Evolutionary conservation across 2,797 vertebrate species (phyloP), one percentile per base, ranked within the genome.

Genomic region (Parotocinclus haroldoi): DNA sequence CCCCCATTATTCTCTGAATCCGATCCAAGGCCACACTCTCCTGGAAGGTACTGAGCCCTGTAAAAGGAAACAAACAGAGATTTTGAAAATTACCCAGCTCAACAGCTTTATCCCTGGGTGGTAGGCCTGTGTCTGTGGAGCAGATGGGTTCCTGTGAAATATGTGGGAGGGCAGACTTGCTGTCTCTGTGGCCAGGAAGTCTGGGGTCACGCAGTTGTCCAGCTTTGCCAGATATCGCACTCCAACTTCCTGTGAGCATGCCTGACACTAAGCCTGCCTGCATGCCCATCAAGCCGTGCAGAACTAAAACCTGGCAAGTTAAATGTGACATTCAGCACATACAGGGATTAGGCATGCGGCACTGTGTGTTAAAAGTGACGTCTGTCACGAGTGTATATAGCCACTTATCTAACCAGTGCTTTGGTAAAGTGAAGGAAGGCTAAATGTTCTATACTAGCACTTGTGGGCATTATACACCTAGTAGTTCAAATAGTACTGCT

Each of bases 1-100:
- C 89, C 50, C 90, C 90, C 90, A 91, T 90, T 84, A 92, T 92
- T 85, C 90, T 90, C 79, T 92, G 90, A 71, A 92, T 92, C 74
- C 90, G 77, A 82, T 92, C 90, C 86, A 92, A 90, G 67, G 90
- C 90, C 75, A 92, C 89, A 18, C 90, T 92, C 84, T 92, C 90
- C 78, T 92, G 90, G 81, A 92, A 92, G 85, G 85, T 90, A 87
- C 89, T 92, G 82, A 92, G 89, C 77, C 89, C 90, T 92, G 76
- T 66, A 74, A 84, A 86, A 79, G 72, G 70, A 78, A 68, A 60
- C 81, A 76, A 78, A 13, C 18, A n/a, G 36, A n/a, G 36, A 77
- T 82, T 79, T 48, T 16, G n/a, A 45, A 49, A 52, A 69, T 78
- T 62, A 51, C 37, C 78, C 75, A 84, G 76, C 64, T 53, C 59